Conservation (phyloP, 2,888 invertebrate species). For the Steinernema carpocapsae region DNA sequence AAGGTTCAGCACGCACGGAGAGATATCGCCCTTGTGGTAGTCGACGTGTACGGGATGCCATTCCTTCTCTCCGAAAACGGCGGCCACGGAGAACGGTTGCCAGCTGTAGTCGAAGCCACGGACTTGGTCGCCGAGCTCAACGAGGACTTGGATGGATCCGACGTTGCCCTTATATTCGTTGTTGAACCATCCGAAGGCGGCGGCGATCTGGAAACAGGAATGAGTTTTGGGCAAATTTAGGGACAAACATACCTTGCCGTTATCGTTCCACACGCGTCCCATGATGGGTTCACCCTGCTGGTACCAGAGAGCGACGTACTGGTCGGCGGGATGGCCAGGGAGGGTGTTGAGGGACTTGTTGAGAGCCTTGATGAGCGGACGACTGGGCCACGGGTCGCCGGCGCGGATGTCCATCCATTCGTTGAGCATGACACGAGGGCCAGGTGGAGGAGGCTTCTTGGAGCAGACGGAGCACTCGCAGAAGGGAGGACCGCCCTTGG, state of each 20-base stretch:
- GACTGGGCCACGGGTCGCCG: constrained; percentile 38
- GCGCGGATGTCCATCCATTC: constrained; percentile 41
- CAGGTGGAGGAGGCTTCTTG: constrained; percentile 41
- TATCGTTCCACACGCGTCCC: constrained; percentile 51
- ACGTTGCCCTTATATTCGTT: constrained; percentile 49
- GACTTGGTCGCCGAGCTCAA: constrained; percentile 48
- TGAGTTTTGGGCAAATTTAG: background rate
- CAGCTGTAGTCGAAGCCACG: constrained; percentile 56
- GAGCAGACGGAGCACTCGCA: constrained; percentile 42
- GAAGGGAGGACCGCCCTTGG: constrained; percentile 49
- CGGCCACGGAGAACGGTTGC: constrained; percentile 54
- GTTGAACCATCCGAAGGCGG: constrained; percentile 51
- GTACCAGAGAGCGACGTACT: constrained; percentile 44
- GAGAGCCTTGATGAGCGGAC: constrained; percentile 38
- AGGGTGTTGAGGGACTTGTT: constrained; percentile 37
- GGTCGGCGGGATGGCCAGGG: no score
- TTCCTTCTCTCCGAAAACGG: constrained; percentile 49
- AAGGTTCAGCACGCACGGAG: constrained; percentile 52
- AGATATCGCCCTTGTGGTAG: constrained; percentile 58
- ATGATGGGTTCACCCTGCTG: constrained; percentile 49
- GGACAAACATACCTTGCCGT: constrained; percentile 43
- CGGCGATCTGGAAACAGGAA: constrained; percentile 43
- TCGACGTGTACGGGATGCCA: constrained; percentile 44
- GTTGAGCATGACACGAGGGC: constrained; percentile 53
- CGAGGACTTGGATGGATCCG: constrained; percentile 57